These are phyloP conservation scores for Scartelaos histophorus DNA, from an alignment of 2,113 vertebrate species.

Conservation along the genomic window DNA sequence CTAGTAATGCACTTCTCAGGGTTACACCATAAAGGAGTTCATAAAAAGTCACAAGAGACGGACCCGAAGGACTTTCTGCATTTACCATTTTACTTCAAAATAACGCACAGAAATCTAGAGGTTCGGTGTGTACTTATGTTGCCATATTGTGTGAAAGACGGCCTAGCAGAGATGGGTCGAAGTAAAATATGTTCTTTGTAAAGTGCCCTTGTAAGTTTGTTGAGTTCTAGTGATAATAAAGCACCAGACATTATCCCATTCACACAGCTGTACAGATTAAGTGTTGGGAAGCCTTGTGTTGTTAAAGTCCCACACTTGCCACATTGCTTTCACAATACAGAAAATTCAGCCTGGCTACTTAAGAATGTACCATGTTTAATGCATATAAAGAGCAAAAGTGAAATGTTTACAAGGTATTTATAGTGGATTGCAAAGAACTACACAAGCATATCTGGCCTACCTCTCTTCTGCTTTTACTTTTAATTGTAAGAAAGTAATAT, in stretches of 20 bases:
- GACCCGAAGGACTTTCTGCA: slow-evolving; percentile 36
- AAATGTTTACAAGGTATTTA: no score
- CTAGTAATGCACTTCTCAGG: slow-evolving; percentile 46
- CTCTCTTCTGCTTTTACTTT: no score
- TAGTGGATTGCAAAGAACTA: no score
- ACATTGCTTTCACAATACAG: background rate
- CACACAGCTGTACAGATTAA: slow-evolving; percentile 69
- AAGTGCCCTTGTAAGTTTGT: background rate
- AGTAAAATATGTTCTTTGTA: slow-evolving; percentile 10
- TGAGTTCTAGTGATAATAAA: slow-evolving; percentile 52
- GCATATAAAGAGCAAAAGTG: no score
- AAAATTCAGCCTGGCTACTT: background rate
- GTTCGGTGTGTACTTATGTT: background rate
- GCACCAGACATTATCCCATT: slow-evolving; percentile 39
- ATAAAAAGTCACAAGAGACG: slow-evolving; percentile 48
- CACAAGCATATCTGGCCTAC: no score
- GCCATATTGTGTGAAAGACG: slow-evolving; percentile 33
- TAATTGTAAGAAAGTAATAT: no score
- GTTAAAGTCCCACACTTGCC: slow-evolving; percentile 10
- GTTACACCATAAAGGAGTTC: slow-evolving; percentile 47
- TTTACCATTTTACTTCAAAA: slow-evolving; percentile 31
- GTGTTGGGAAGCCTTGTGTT: slow-evolving; percentile 33
- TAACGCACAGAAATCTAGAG: slow-evolving; percentile 10
- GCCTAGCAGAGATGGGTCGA: slow-evolving; percentile 16
- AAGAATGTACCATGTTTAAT: no score